Conservation (phyloP, 2,888 invertebrate genomes). For the Drosophila paracracens region DNA sequence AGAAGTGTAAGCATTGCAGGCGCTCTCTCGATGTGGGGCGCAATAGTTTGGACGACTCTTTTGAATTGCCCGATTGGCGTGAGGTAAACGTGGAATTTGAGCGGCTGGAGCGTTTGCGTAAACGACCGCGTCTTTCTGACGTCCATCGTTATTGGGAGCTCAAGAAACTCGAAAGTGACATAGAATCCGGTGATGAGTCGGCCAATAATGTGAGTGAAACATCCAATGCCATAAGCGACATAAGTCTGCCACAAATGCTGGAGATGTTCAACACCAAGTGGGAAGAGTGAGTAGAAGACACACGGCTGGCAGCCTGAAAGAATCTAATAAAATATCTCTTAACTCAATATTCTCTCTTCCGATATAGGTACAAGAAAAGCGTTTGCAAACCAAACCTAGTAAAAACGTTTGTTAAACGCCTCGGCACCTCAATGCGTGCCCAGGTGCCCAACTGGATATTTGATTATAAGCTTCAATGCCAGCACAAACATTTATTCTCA, state of each 20-base stretch:
- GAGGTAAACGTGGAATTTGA: constrained; percentile 41
- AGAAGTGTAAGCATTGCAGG: constrained; percentile 65
- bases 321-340: not conserved
- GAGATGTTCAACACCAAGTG: constrained; percentile 13
- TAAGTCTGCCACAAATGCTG: constrained; percentile 28
- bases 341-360: too few relatives aligned
- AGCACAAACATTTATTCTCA: constrained; percentile 46
- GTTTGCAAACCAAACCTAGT: not conserved
- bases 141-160: constrained; percentile 62
- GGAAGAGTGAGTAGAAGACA: constrained; percentile 26
- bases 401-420: constrained; percentile 38
- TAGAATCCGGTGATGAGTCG: constrained; percentile 10
- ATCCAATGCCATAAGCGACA: not conserved
- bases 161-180: constrained; percentile 26
- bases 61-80: constrained; percentile 52
- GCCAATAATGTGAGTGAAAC: not conserved
- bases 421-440: constrained; percentile 37
- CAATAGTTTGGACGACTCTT: constrained; percentile 39
- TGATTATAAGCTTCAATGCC: constrained; percentile 60
- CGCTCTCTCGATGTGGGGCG: constrained; percentile 45
- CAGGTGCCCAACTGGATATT: constrained; percentile 73
- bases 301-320: not conserved
- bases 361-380: constrained; percentile 9
- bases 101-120: constrained; percentile 51
- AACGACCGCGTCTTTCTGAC: constrained; percentile 53